Conservation (phyloP, 2,888 invertebrate species). For the Drosophila sordidula region DNA sequence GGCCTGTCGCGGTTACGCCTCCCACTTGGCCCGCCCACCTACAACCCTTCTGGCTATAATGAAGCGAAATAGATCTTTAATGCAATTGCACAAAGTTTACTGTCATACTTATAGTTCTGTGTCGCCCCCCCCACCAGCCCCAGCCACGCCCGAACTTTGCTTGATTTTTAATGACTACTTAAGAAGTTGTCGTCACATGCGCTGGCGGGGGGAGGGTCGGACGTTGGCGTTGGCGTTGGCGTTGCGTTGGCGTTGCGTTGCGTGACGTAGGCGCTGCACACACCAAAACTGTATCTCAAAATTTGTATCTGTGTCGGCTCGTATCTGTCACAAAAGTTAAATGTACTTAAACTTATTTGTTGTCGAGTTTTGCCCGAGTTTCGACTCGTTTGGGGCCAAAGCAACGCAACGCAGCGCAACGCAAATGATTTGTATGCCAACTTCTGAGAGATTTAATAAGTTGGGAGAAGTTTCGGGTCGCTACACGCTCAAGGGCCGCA, state of each 20-base stretch:
- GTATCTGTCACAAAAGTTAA: conserved; percentile 60
- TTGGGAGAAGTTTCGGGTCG: conserved; percentile 45
- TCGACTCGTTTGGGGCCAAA: conserved; percentile 19
- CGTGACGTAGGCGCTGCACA: conserved; percentile 32
- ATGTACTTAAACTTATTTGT: conserved; percentile 72
- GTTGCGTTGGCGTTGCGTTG: background rate
- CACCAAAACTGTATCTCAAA: conserved; percentile 32
- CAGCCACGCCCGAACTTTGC: conserved; percentile 39
- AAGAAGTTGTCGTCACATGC: conserved; percentile 35
- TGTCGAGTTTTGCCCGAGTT: conserved; percentile 59
- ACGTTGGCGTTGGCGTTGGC: background rate
- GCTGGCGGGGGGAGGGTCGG: background rate
- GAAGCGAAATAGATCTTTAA: conserved; percentile 71
- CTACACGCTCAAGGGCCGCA: conserved; percentile 29
- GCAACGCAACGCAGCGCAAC: conserved; percentile 2
- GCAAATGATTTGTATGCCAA: conserved; percentile 60
- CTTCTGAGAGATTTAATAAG: conserved; percentile 66
- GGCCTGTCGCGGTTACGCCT: conserved; percentile 9
- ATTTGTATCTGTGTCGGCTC: conserved; percentile 30
- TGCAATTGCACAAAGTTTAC: conserved; percentile 61
- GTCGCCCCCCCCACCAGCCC: background rate
- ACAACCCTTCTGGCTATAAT: conserved; percentile 36
- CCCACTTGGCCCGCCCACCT: background rate
- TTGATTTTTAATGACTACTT: conserved; percentile 70
- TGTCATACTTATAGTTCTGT: conserved; percentile 27